Conservation (phyloP, 2,888 invertebrate genomes). For the Cheilosia vulpina region DNA sequence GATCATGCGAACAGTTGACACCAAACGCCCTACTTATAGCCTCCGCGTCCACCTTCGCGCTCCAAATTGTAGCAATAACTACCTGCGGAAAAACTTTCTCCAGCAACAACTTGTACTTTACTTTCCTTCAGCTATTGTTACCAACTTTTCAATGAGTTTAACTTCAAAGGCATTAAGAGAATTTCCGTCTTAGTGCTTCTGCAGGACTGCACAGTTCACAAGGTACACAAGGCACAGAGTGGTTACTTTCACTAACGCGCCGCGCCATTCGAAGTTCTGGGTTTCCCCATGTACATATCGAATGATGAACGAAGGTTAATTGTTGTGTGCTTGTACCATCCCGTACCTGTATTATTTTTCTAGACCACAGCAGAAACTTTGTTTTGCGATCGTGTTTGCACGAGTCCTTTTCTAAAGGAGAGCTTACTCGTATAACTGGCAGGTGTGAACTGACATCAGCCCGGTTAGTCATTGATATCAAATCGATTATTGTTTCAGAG, state of each 20-base stretch:
- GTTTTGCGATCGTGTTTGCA: slow-evolving; percentile 52
- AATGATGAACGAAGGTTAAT: slow-evolving; percentile 56
- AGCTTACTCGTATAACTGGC: background rate
- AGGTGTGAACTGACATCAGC: slow-evolving; percentile 46
- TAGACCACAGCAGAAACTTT: slow-evolving; percentile 62
- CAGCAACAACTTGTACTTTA: slow-evolving; percentile 28
- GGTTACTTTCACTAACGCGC: slow-evolving; percentile 6
- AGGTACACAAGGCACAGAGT: background rate
- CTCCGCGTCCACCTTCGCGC: background rate
- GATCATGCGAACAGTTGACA: slow-evolving; percentile 58
- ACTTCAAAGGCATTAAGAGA: slow-evolving; percentile 50
- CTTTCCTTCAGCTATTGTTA: slow-evolving; percentile 30
- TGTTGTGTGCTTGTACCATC: slow-evolving; percentile 55
- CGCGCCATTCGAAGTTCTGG: slow-evolving; percentile 30
- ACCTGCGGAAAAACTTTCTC: slow-evolving; percentile 27
- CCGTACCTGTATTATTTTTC: slow-evolving; percentile 53
- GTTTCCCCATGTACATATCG: slow-evolving; percentile 25
- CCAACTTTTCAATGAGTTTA: slow-evolving; percentile 60
- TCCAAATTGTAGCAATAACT: background rate
- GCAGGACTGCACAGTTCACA: slow-evolving; percentile 46
- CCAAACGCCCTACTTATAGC: slow-evolving; percentile 7
- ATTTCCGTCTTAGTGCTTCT: slow-evolving; percentile 37
- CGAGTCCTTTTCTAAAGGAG: background rate
- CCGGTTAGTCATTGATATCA: slow-evolving; percentile 37
- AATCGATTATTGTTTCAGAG: slow-evolving; percentile 39